Base-by-base conservation (phyloP, 2,888 invertebrate species). In the Plebejus melissa region DNA sequence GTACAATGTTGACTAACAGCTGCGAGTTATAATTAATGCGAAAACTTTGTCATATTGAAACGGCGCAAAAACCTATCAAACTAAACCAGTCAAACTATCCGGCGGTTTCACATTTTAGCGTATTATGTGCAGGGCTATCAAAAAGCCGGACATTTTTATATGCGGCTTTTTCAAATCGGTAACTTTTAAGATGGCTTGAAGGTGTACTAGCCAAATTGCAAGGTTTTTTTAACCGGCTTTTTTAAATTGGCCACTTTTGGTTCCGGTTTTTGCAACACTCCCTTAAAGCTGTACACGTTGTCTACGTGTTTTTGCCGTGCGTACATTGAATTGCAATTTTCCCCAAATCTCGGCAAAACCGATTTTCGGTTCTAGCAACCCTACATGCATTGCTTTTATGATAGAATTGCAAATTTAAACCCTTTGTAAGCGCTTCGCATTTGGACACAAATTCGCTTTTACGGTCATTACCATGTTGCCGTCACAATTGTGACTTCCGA, bases 381-480 rank as follows among this genome's bases (percentile, higher is more conserved):
- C 32, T 65, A 32, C 60, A 11, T 65, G 60, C 88, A 86, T 87
- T 85, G 88, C 86, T 88, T 85, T 86, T 90, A 91, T 90, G 87
- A 90, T 90, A 88, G 93, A 93, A 91, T 93, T 92, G 91, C 91
- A 92, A 93, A 93, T 93, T 91, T 91, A 88, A 92, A 89, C 91
- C 90, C 90, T 91, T 90, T 89, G 91, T 91, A 92, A 91, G 88
- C 90, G 89, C 85, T 90, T 86, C 85, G 90, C 89, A 90, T 92
- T 91, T 86, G 86, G 86, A 93, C 93, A 92, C 91, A 91, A 92
- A 91, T 91, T 92, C 85, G 91, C 93, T 93, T 93, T 93, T 89
- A 93, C 87, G 88, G 86, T 86, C 87, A 93, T 93, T 93, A 93
- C 90, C 93, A 93, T 89, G 84, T 84, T 85, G 84, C 86, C 83